Conservation (phyloP, 35 echinoderm and acorn worm species). For the Apostichopus californicus region DNA sequence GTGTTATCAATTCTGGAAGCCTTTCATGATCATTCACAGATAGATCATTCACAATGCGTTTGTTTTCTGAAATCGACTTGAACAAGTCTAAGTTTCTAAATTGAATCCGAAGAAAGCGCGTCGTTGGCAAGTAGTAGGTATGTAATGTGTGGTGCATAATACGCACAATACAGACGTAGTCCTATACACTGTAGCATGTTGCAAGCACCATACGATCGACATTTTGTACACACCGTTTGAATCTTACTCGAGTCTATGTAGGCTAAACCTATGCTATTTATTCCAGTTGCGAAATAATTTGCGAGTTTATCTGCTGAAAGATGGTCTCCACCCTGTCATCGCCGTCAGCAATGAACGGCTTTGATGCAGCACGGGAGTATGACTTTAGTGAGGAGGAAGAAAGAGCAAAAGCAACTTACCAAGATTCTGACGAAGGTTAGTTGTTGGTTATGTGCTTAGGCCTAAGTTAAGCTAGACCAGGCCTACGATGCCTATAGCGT, state of each 20-base stretch:
- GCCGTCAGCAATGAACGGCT: conserved; percentile 55
- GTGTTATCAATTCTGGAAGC: no score
- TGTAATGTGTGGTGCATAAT: no score
- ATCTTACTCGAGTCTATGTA: no score
- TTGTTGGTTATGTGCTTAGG: background rate
- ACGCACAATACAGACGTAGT: no score
- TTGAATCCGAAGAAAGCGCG: conserved; percentile 7
- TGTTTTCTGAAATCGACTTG: background rate
- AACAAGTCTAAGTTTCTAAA: background rate
- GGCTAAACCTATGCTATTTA: no score
- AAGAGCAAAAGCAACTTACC: conserved; percentile 54
- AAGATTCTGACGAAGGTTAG: conserved; percentile 90
- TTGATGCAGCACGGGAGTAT: conserved; percentile 82
- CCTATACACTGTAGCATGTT: no score
- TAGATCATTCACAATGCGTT: background rate
- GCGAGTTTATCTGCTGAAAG: background rate
- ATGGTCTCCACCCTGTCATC: conserved; percentile 55
- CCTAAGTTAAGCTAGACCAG: background rate
- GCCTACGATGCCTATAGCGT: background rate
- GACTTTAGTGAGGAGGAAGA: conserved; percentile 93
- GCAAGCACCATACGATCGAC: no score
- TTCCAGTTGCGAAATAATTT: background rate
- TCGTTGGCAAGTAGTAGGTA: background rate
- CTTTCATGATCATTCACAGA: no score
- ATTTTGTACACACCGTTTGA: no score